Conservation (phyloP, 2,888 invertebrate genomes). For the Ariolimax columbianus region DNA sequence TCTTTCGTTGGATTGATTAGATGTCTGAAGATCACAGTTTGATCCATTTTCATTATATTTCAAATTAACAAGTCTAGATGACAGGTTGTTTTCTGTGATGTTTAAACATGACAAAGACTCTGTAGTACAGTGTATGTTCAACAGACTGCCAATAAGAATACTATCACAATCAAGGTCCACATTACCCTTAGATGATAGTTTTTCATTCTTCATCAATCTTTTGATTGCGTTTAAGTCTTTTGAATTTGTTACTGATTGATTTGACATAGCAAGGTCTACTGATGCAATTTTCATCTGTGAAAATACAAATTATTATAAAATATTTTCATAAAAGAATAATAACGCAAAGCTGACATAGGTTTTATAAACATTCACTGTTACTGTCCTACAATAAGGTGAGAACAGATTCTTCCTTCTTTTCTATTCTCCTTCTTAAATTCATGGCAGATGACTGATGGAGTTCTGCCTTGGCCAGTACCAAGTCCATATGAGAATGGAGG, state of each 20-base stretch:
- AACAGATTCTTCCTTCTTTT: no score
- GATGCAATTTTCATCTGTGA: not conserved
- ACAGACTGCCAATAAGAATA: not conserved
- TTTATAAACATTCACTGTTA: no score
- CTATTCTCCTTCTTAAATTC: no score
- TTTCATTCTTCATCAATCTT: not conserved
- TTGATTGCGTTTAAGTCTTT: not conserved
- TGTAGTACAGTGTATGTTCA: not conserved
- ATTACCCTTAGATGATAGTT: not conserved
- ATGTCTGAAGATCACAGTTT: not conserved
- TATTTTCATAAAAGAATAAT: no score
- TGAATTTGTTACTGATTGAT: not conserved
- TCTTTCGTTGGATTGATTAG: not conserved
- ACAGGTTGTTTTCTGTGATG: not conserved
- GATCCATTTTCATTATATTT: not conserved
- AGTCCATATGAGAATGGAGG: no score
- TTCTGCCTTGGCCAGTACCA: no score
- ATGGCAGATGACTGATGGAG: no score
- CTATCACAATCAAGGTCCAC: not conserved
- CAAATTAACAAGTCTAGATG: not conserved
- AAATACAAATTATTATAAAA: not conserved
- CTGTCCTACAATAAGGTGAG: no score
- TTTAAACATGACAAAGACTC: not conserved
- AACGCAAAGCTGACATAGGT: no score
- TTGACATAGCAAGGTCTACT: not conserved